These are phyloP conservation scores for Phyllostomus hastatus DNA, from an alignment of 2,113 vertebrate genomes.

Conservation along the genomic window DNA sequence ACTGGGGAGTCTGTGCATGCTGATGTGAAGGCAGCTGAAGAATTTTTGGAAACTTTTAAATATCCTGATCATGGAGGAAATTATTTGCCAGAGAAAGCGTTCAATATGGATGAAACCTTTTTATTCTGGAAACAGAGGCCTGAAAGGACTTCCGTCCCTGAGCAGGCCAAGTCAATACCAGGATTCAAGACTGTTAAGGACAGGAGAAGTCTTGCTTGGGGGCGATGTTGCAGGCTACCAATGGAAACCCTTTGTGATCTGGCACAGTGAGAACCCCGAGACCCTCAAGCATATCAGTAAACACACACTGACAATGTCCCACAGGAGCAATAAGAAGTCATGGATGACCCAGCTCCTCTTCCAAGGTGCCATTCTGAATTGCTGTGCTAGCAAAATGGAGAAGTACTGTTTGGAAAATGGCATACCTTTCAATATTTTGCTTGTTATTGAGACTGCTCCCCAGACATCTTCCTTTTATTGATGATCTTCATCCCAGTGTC, in stretches of 20 bases:
- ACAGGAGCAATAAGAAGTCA: background rate
- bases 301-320: no score
- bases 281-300: no score
- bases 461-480: background rate
- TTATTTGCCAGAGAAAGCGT: background rate
- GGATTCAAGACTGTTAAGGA: no score
- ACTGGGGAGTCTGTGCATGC: no score
- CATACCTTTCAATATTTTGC: background rate
- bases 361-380: background rate
- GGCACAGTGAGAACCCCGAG: no score
- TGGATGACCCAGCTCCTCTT: background rate
- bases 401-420: background rate
- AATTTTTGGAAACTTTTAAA: background rate
- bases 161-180: no score
- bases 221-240: no score
- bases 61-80: background rate
- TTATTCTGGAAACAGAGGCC: no score
- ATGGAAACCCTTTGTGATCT: no score
- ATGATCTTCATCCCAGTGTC: background rate
- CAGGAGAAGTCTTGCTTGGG: no score
- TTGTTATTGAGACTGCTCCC: background rate
- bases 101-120: background rate
- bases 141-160: no score
- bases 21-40: no score
- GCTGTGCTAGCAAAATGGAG: background rate